These are phyloP conservation scores for Passer montanus DNA, from an alignment of 2,113 vertebrate genomes.

Conservation along the genomic window DNA sequence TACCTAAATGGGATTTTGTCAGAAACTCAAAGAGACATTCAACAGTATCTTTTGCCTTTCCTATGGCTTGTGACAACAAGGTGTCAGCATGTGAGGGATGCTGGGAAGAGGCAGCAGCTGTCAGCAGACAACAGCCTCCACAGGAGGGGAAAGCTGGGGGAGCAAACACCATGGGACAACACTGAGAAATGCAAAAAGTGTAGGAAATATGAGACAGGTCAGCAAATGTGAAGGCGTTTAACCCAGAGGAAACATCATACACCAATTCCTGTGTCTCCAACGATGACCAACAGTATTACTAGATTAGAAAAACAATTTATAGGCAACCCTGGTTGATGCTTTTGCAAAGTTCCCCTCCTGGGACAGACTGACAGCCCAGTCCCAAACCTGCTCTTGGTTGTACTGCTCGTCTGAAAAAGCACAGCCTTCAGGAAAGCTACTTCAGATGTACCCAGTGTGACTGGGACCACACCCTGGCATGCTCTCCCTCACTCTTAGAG, in stretches of 20 bases:
- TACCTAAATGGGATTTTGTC: neutral
- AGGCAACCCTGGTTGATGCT: neutral
- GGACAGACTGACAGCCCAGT: neutral
- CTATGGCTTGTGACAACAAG: neutral
- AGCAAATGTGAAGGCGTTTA: fast-evolving
- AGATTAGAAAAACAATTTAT: constrained; percentile 16
- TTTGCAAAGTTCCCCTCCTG: neutral
- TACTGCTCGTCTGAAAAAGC: neutral
- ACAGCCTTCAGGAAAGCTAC: neutral
- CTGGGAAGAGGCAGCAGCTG: neutral
- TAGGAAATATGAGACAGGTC: neutral
- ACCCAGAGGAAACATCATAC: neutral
- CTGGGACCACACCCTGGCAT: neutral
- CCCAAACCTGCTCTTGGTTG: neutral
- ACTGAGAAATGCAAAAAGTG: neutral
- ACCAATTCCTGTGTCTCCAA: neutral
- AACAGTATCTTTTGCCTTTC: neutral
- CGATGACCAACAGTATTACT: neutral
- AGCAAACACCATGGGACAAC: neutral
- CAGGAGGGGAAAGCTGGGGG: neutral
- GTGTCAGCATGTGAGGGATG: neutral
- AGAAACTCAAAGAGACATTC: neutral
- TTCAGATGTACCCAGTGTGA: neutral
- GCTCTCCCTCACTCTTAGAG: neutral
- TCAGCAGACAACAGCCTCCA: neutral